Evolutionary conservation across 1,140 invertebrate species (phyloP), one percentile per base, ranked within the genome.

Genomic region (Pseudomyrmex dendroicus): DNA sequence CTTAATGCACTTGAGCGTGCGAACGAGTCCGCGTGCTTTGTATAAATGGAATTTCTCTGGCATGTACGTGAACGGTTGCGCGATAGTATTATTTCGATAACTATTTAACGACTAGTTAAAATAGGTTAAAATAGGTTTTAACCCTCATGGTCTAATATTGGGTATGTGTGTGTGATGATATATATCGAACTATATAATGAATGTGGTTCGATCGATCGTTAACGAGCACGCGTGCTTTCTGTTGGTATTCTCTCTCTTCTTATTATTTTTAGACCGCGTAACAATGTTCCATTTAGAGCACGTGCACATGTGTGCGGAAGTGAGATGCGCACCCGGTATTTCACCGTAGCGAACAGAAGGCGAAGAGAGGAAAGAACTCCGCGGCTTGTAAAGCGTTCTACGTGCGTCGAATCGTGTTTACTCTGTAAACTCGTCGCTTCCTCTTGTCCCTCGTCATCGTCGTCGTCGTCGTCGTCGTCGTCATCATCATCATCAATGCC

Each of bases 351-450:
- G 10, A 46, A 35, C 7, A n/a, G 50, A 72, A 15, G 4, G 9
- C 20, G 15, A 68, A 13, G 10, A 80, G 72, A 48, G 73, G 15
- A 62, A 17, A 62, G 61, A 57, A 15, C 25, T 15, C 35, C 35
- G 64, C 35, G 46, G 44, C 59, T 85, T 67, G 77, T 88, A 88
- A 85, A 80, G 22, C 73, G 77, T 59, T 50, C 73, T 87, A 88
- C 84, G 89, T 84, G 84, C 86, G 56, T 83, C 85, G 89, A 89
- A 85, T 88, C 73, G 78, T 87, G 86, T 90, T 90, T 90, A 89
- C 88, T 89, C 67, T 88, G 89, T 87, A 89, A 89, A 86, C 87
- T 84, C 73, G 82, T 87, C 63, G 82, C 77, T 67, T 78, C 54
- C 12, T 73, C 61, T 70, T 80, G 52, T 77, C 35, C 61, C 48